Conservation (phyloP, 2,888 invertebrate species). For the Octonoba sinensis region DNA sequence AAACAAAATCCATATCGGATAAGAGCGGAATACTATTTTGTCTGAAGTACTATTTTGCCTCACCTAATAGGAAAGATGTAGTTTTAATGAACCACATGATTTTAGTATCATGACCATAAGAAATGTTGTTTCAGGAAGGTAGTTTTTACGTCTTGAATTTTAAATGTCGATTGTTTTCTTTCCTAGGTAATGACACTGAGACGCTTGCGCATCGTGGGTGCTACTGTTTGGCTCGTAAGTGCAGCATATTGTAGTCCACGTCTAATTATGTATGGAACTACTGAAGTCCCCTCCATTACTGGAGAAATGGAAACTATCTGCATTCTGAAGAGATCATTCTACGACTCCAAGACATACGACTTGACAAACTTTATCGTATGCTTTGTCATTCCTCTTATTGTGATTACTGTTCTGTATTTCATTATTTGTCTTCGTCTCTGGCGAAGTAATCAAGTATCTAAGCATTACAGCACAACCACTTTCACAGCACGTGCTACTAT, state of each 20-base stretch:
- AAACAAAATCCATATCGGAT: no score
- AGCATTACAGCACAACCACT: slow-evolving; percentile 45
- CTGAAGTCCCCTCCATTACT: slow-evolving; percentile 29
- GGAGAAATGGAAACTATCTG: slow-evolving; percentile 78
- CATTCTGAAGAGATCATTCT: slow-evolving; percentile 78
- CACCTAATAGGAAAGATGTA: no score
- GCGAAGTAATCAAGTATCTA: slow-evolving; percentile 73
- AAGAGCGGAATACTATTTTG: no score
- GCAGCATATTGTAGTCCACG: slow-evolving; percentile 87
- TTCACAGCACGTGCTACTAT: slow-evolving; percentile 44
- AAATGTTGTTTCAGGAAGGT: no score
- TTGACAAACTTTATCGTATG: slow-evolving; percentile 86
- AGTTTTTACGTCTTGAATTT: no score
- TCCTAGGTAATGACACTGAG: slow-evolving; percentile 67
- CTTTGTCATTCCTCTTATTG: slow-evolving; percentile 83
- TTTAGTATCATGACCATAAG: no score
- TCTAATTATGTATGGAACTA: slow-evolving; percentile 81
- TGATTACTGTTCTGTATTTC: slow-evolving; percentile 84
- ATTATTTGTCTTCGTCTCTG: slow-evolving; percentile 87
- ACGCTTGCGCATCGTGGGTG: slow-evolving; percentile 79
- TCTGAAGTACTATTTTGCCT: no score
- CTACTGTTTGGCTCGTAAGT: slow-evolving; percentile 85
- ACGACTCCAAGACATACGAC: slow-evolving; percentile 83
- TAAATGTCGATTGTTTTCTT: no score
- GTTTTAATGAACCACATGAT: no score